Evolutionary conservation across 2,888 invertebrate genomes (phyloP).

Genomic region (Synanthedon formicaeformis): DNA sequence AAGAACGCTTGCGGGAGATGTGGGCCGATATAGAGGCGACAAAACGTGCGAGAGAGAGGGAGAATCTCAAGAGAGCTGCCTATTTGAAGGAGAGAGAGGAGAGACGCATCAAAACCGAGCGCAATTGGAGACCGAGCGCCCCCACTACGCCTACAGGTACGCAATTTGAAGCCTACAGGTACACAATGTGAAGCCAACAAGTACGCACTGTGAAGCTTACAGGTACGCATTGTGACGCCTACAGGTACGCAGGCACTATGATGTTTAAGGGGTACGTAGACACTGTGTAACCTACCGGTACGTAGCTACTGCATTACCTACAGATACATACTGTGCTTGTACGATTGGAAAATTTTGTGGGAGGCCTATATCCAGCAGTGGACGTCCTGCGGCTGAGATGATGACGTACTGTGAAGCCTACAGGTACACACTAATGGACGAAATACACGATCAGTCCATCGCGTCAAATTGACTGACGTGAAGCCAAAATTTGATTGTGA

Average conservation of each 20-base stretch:
- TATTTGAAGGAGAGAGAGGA: conserved; percentile 77
- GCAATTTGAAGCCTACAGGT: neutral
- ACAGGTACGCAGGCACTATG: neutral
- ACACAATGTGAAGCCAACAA: neutral
- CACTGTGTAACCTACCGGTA: neutral
- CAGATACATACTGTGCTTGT: neutral
- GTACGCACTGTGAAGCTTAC: too few species aligned
- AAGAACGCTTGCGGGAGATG: conserved; percentile 80
- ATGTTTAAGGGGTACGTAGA: too few species aligned
- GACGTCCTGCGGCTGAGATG: too few species aligned
- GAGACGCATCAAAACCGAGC: conserved; percentile 71
- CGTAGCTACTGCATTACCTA: neutral
- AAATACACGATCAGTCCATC: too few species aligned
- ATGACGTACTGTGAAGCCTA: too few species aligned
- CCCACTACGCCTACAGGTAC: neutral
- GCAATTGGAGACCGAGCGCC: conserved; percentile 67
- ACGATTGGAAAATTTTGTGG: too few species aligned
- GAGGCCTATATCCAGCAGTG: too few species aligned
- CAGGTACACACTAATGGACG: too few species aligned
- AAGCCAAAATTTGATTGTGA: too few species aligned
- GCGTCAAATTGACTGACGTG: too few species aligned
- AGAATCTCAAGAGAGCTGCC: conserved; percentile 71
- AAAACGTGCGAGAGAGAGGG: conserved; percentile 77
- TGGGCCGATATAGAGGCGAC: conserved; percentile 81
- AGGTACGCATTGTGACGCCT: neutral